Evolutionary conservation across 2,888 invertebrate species (phyloP).

Genomic region (Tupiocoris notatus): DNA sequence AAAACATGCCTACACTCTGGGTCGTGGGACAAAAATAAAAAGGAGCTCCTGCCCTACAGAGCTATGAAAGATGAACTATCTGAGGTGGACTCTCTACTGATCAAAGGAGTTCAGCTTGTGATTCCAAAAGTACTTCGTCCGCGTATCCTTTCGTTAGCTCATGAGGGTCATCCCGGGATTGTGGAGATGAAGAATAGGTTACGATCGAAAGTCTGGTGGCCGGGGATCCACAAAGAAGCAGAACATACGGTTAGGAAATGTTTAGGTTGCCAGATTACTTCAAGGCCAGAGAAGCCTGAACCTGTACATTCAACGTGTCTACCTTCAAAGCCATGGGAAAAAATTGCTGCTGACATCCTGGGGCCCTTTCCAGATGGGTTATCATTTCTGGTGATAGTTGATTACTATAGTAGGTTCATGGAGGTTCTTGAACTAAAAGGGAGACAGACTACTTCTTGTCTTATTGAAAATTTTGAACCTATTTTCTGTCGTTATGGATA

Average conservation of each 20-base stretch:
- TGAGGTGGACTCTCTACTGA: neutral
- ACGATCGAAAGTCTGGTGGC: conserved; percentile 31
- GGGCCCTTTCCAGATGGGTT: conserved; percentile 10
- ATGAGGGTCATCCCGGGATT: conserved; percentile 53
- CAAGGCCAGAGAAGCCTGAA: conserved; percentile 32
- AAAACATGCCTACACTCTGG: too few relatives aligned
- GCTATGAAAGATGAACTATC: neutral
- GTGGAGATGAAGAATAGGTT: conserved; percentile 49
- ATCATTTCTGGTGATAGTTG: conserved; percentile 2
- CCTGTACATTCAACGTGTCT: conserved; percentile 45
- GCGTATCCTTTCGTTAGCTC: conserved; percentile 47
- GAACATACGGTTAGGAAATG: conserved; percentile 31
- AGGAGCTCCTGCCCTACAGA: neutral
- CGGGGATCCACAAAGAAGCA: conserved; percentile 15
- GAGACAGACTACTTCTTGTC: neutral
- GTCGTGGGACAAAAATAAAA: neutral
- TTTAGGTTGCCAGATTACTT: conserved; percentile 39
- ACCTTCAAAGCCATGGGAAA: conserved; percentile 25
- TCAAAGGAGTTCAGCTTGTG: conserved; percentile 2
- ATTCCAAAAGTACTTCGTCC: neutral
- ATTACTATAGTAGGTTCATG: conserved; percentile 2
- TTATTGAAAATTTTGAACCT: neutral
- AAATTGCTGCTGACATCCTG: conserved; percentile 22
- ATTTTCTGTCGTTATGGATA: conserved; percentile 8
- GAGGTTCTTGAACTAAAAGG: neutral